phyloP scores from a whole-genome alignment of 2,797 vertebrate genomes.

The Notolepis coatsorum region DNA sequence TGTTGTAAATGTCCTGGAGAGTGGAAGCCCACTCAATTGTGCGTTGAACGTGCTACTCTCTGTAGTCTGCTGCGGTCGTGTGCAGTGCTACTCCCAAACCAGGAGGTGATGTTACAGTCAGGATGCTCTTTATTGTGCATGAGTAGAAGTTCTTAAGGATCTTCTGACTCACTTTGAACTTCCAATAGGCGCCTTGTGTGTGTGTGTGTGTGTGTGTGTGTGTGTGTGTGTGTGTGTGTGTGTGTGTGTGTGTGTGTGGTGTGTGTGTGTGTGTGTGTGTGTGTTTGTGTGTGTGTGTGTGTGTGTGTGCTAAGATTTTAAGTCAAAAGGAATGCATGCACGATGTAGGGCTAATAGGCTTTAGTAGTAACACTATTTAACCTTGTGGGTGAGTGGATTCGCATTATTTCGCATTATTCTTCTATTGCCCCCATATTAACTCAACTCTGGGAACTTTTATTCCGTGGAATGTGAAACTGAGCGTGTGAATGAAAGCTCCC shows the following conservation, averaged over 20 bases:
- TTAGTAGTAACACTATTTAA: slow-evolving; percentile 21
- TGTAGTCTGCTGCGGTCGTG: no score
- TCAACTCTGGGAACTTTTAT: neutral
- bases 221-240: slow-evolving; percentile 15
- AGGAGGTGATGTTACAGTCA: no score
- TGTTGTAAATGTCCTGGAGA: no score
- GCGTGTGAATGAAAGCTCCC: slow-evolving; percentile 12
- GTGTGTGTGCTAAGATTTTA: neutral
- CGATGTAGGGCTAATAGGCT: neutral
- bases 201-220: neutral
- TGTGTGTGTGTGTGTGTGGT: neutral
- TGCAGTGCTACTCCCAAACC: no score
- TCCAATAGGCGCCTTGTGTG: neutral
- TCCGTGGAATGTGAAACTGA: slow-evolving; percentile 11
- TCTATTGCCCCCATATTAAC: no score
- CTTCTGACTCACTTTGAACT: no score
- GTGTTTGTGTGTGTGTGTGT: slow-evolving; percentile 16
- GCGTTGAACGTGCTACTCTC: no score
- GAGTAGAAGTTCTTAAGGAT: no score
- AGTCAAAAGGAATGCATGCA: slow-evolving; percentile 3
- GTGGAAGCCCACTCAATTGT: no score
- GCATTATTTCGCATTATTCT: neutral
- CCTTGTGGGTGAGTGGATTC: slow-evolving; percentile 10
- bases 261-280: neutral
- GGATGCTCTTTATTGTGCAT: no score